Percentiles rank a stretch among this genome's conserved stretches.
Conservation (phyloP, 2,888 invertebrate genomes). For the Herminia tarsipennalis region DNA sequence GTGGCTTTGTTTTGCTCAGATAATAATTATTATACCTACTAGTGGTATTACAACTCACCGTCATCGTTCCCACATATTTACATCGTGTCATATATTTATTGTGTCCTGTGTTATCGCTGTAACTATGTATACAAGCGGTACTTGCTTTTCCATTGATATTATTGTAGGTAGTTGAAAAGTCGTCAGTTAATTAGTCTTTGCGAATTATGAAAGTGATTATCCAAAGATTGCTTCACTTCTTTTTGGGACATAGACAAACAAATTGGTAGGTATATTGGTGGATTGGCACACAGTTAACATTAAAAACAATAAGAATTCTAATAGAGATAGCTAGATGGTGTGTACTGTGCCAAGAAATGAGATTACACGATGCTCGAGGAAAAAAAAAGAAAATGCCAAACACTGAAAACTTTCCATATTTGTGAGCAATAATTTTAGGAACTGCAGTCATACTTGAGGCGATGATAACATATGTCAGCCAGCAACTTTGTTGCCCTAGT, state of each 20-base stretch:
- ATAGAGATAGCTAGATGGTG: too few relatives aligned
- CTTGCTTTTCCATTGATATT: constrained; percentile 47
- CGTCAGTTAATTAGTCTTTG: constrained; percentile 41
- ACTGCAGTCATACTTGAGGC: too few relatives aligned
- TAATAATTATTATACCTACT: constrained; percentile 31
- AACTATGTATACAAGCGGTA: constrained; percentile 57
- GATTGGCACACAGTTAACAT: too few relatives aligned
- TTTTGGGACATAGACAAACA: background rate
- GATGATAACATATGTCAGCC: too few relatives aligned
- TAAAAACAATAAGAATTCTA: too few relatives aligned
- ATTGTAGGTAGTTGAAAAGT: constrained; percentile 51
- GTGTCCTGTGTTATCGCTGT: constrained; percentile 59
- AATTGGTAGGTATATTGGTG: background rate
- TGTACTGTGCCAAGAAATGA: too few relatives aligned
- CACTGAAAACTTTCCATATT: too few relatives aligned
- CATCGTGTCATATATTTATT: constrained; percentile 69
- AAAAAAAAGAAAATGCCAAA: too few relatives aligned
- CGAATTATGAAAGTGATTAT: constrained; percentile 17
- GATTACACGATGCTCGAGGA: too few relatives aligned
- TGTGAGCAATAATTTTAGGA: too few relatives aligned
- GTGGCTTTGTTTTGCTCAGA: constrained; percentile 81
- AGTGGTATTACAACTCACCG: background rate
- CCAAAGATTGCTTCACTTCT: too few relatives aligned
- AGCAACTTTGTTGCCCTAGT: too few relatives aligned
- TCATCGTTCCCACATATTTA: constrained; percentile 62